Base-by-base conservation (phyloP, 2,888 invertebrate species). In the Stictocephala bisonia region DNA sequence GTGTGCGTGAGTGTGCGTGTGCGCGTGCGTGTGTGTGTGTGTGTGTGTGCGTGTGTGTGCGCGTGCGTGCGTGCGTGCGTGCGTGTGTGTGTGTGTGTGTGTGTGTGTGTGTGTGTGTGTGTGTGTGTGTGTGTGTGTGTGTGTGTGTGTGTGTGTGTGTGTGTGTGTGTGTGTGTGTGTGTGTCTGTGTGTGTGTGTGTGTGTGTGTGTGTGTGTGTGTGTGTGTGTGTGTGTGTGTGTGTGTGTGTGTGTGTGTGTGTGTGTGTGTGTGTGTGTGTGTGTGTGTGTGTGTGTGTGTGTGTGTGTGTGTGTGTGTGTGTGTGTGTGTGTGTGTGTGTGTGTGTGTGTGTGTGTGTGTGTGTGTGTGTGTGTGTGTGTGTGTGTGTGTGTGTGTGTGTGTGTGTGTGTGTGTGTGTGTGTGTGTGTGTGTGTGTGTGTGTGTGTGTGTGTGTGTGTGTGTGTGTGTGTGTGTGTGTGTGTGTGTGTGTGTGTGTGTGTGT, bases 51-150 rank as follows among this genome's bases (percentile, higher is more conserved):
- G 44, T 44, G 44, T 44, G 44, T 44, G 44, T 44, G 44, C 18
- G 44, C 18, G 44, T 44, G 44, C 18, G 44, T 44, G 44, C 3
- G 44, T 44, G 44, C 18, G 44, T 44, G 44, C 18, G 44, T 44
- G 44, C 18, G 44, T 44, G 44, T 44, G 44, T 44, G 44, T 44
- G 44, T 44, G 44, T 44, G 44, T 44, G 44, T 44, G 44, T 44
- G 44, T 44, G 44, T 44, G 44, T 44, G 44, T 44, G 44, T 44
- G 44, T 44, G 44, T 44, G 44, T 44, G 44, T 44, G 44, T 44
- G 44, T 44, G 44, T 44, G 44, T 44, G 44, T 44, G 44, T 44
- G 44, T 44, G 44, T 44, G 44, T 44, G 44, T 44, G 44, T 44
- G 44, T 44, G 44, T 44, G 44, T 44, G 44, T 44, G 44, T 44